Evolutionary conservation across 2,113 vertebrate genomes (phyloP), one percentile per base, ranked within the genome.

Genomic region (Alethe castanea): DNA sequence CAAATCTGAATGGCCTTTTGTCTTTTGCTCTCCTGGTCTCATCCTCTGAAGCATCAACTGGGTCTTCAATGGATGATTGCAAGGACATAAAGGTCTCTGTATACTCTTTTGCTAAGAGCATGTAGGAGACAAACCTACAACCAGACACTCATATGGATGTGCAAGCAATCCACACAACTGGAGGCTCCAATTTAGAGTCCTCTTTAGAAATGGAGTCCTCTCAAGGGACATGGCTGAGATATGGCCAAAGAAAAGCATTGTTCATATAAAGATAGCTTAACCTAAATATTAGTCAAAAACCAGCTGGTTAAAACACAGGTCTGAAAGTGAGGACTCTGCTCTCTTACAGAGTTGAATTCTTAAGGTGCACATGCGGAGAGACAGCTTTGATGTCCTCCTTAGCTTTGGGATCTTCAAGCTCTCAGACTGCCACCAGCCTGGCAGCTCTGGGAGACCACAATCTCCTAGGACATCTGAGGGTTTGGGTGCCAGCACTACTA

Each of bases 81-180:
- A 85, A 76, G 14, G 31, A 42, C 23, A 38, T 31, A 47, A 66
- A 69, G 44, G 19, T 52, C 19, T 72, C 25, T 11, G 3, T 13
- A 36, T 6, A 52, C 2, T 5, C 17, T 80, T 86, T 19, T 61
- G 40, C 40, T 47, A 56, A 25, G 19, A 72, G 16, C 12, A 12
- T 2, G 13, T 31, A 61, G 52, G 25, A 91, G 12, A 47, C 42
- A 50, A 53, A 26, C 8, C 13, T 62, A 45, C 17, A 78, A 7
- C 6, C 11, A 52, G 15, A 12, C 29, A 22, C 25, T 22, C 0
- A 0, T 19, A 15, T 11, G 10, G 16, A 4, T 62, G 42, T 82
- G 31, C 33, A 87, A 59, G 67, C 5, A 22, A 16, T 62, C 50
- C 47, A 50, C 29, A 70, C 38, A 81, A 62, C 9, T 26, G 72